Evolutionary conservation across 2,888 invertebrate genomes (phyloP).

Genomic region (Pristionchus mayeri): DNA sequence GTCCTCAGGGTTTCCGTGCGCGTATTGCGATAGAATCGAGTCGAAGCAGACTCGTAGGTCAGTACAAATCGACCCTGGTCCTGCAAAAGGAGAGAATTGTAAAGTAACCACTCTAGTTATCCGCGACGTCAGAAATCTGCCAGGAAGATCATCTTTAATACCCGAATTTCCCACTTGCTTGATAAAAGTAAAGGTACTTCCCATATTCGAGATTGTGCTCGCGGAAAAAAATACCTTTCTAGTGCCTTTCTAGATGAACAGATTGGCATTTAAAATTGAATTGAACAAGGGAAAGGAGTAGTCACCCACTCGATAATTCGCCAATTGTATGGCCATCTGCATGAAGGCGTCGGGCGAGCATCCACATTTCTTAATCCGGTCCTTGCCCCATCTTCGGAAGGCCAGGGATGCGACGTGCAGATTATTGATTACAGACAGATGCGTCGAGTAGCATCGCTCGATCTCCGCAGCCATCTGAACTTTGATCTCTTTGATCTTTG

Average conservation of each 20-base stretch:
- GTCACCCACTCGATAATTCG: slow-evolving; percentile 82
- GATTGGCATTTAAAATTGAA: too few species aligned
- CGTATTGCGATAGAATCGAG: slow-evolving; percentile 92
- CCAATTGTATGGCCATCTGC: too few species aligned
- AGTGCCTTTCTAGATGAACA: too few species aligned
- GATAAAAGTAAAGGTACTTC: too few species aligned
- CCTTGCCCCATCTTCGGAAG: slow-evolving; percentile 71
- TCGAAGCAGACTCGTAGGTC: slow-evolving; percentile 99
- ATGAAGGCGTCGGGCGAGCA: slow-evolving; percentile 96
- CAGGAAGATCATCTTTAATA: too few species aligned
- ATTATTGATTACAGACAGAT: slow-evolving; percentile 53
- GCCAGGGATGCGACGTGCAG: slow-evolving; percentile 63
- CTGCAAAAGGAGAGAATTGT: slow-evolving; percentile 56
- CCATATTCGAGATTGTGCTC: too few species aligned
- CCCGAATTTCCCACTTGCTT: too few species aligned
- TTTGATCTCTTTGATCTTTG: too few species aligned
- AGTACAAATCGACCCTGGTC: slow-evolving; percentile 92
- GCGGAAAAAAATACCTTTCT: too few species aligned
- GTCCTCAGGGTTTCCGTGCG: slow-evolving; percentile 97
- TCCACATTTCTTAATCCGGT: slow-evolving; percentile 91
- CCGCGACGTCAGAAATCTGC: too few species aligned
- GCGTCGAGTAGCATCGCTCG: slow-evolving; percentile 53
- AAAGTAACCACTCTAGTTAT: too few species aligned
- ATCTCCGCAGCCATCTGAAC: slow-evolving; percentile 63
- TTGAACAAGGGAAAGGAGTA: too few species aligned